Evolutionary conservation across 2,888 invertebrate genomes (phyloP).

Genomic region (Ornithoptera priamus): DNA sequence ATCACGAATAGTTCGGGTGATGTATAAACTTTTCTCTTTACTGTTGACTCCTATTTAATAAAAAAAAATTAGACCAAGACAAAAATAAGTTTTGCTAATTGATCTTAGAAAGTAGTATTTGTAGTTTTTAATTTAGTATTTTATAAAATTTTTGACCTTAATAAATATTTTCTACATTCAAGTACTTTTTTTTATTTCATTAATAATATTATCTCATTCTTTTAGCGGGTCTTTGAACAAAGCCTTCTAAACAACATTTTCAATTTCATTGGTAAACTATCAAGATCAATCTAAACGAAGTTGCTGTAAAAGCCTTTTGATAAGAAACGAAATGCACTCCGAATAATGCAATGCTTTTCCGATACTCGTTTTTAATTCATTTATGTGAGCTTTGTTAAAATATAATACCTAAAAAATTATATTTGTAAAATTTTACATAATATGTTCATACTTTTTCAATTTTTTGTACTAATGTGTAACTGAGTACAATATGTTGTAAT

Average conservation of each 20-base stretch:
- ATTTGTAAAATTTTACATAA: neutral
- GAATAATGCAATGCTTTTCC: conserved; percentile 10
- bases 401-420: neutral
- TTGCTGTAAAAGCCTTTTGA: conserved; percentile 10
- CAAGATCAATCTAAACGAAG: conserved; percentile 15
- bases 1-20: too few relatives aligned
- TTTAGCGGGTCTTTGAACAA: neutral
- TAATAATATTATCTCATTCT: neutral
- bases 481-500: too few relatives aligned
- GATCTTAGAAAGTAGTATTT: too few relatives aligned
- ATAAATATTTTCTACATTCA: too few relatives aligned
- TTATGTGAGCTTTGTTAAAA: neutral
- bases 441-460: neutral
- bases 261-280: conserved; percentile 4
- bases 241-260: neutral
- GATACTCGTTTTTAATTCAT: conserved; percentile 7
- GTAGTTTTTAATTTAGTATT: too few relatives aligned
- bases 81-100: too few relatives aligned
- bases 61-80: too few relatives aligned
- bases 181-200: neutral
- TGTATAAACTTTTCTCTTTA: too few relatives aligned
- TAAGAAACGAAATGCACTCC: conserved; percentile 7
- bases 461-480: too few relatives aligned
- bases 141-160: too few relatives aligned
- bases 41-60: too few relatives aligned